phyloP scores from a whole-genome alignment of 2,113 vertebrate species.

The Ahaetulla prasina region DNA sequence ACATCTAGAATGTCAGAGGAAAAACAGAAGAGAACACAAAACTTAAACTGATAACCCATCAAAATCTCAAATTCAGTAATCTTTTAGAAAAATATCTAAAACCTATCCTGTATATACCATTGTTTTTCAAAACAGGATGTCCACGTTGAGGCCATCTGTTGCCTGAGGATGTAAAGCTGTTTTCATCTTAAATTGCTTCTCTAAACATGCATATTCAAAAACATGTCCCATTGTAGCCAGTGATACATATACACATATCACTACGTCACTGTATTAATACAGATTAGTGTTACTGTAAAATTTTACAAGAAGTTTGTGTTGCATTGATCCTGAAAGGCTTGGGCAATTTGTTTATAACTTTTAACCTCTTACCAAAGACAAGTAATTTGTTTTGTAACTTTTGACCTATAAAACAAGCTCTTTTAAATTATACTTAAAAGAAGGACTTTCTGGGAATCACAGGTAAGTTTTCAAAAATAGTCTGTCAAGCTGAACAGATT shows the following conservation, averaged over 20 bases:
- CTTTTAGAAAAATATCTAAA: background rate
- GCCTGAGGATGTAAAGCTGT: background rate
- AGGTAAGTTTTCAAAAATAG: background rate
- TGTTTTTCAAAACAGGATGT: conserved; percentile 1
- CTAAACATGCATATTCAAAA: background rate
- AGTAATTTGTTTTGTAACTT: background rate
- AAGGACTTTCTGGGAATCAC: background rate
- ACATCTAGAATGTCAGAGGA: background rate
- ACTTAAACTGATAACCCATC: background rate
- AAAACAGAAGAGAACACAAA: background rate
- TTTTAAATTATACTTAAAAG: background rate
- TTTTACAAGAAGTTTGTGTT: background rate
- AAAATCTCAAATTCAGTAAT: background rate
- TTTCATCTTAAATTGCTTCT: background rate
- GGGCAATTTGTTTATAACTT: background rate
- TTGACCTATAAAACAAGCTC: background rate
- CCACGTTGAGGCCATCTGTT: background rate
- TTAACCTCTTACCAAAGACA: background rate
- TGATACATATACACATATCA: background rate
- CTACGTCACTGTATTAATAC: background rate
- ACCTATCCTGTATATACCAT: background rate
- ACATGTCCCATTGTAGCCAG: background rate
- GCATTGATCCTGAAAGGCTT: background rate
- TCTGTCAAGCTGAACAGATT: background rate
- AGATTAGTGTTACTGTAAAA: background rate